Evolutionary conservation across 2,113 vertebrate genomes (phyloP).

Genomic region (Semicossyphus pulcher): DNA sequence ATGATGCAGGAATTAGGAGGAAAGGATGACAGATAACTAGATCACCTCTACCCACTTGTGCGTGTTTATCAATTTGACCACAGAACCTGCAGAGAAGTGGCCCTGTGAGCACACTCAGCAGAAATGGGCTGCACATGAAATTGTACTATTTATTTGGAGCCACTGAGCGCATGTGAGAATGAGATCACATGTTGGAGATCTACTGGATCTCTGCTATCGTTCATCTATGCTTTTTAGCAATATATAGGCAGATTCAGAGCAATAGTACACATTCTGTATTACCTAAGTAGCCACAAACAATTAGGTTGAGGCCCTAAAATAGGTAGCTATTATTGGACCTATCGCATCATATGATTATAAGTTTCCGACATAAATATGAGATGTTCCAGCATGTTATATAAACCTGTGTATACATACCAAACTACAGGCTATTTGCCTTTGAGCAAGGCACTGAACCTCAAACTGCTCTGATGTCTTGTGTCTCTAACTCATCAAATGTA

Average conservation of each 20-base stretch:
- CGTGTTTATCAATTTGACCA: slow-evolving; percentile 39
- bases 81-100: slow-evolving; percentile 9
- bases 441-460: neutral
- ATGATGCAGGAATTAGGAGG: slow-evolving; percentile 64
- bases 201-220: neutral
- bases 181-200: slow-evolving; percentile 5
- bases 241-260: neutral
- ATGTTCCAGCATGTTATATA: too few species aligned
- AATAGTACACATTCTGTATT: neutral
- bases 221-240: neutral
- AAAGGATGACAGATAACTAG: slow-evolving; percentile 62
- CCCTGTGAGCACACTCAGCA: neutral
- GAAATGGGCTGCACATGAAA: slow-evolving; percentile 7
- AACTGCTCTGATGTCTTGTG: neutral
- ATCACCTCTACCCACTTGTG: slow-evolving; percentile 30
- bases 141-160: slow-evolving; percentile 4
- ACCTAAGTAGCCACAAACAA: neutral
- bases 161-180: slow-evolving; percentile 14
- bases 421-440: neutral
- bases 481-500: neutral
- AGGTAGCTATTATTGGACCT: neutral
- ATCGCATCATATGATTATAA: neutral
- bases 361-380: neutral
- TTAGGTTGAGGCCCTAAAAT: neutral
- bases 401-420: too few species aligned